phyloP scores from a whole-genome alignment of 2,113 vertebrate species.

The Xiphorhynchus elegans region DNA sequence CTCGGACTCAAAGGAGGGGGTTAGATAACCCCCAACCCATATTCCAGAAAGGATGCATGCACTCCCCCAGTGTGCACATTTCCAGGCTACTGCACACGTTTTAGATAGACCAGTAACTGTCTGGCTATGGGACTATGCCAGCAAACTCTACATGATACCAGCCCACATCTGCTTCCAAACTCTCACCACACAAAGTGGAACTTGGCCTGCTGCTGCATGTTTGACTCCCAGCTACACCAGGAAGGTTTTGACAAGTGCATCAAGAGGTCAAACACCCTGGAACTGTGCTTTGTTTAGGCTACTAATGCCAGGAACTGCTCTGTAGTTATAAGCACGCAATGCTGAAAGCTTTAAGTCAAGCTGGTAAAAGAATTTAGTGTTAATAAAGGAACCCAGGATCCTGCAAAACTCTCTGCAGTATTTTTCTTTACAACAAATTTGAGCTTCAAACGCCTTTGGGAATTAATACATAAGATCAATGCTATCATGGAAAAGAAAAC shows the following conservation, averaged over 20 bases:
- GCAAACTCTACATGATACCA: neutral
- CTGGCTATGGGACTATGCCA: neutral
- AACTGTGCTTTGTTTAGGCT: neutral
- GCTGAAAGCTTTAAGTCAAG: neutral
- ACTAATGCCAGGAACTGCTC: neutral
- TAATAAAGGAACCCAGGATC: neutral
- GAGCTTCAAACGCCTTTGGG: neutral
- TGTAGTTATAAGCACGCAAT: neutral
- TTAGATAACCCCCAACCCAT: neutral
- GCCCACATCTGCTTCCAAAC: neutral
- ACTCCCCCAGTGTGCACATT: neutral
- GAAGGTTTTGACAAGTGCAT: neutral
- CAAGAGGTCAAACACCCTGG: neutral
- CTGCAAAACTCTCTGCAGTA: neutral
- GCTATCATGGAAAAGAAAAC: neutral
- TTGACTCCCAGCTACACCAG: neutral
- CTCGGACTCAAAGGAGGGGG: neutral
- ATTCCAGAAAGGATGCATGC: neutral
- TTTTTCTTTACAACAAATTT: neutral
- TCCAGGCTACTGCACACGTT: neutral
- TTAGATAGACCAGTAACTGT: neutral
- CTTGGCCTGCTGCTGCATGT: neutral
- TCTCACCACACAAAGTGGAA: neutral
- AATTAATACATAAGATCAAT: neutral
- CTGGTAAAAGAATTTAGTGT: neutral